Evolutionary conservation across 2,797 vertebrate species (phyloP), one percentile per base, ranked within the genome.

Genomic region (Hypotaenidia philippensis): DNA sequence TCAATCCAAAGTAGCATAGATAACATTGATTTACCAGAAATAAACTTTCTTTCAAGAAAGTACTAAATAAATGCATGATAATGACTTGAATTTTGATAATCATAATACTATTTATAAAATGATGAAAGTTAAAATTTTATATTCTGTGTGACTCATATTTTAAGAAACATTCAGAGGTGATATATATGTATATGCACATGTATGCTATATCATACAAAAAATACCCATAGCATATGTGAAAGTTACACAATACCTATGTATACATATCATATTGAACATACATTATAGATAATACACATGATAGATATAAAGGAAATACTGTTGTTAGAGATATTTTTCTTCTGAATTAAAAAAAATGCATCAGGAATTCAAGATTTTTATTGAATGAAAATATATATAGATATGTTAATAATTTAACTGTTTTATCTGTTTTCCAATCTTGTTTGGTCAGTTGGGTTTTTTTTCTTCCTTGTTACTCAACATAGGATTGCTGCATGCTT

Each of bases 381-480:
- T 74, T 52, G 17, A 79, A 31, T 23, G 1, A 53, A 82, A 74
- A 66, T 82, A 52, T 17, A 10, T 1, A 12, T 7, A 9, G n/a
- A n/a, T 0, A n/a, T 52, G 9, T 44, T 52, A 68, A 38, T 68
- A 10, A 17, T 18, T 2, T 36, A 34, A 29, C 12, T 64, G 3
- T 13, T 65, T 44, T 34, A 31, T 31, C 5, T 29, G 2, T 27
- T 89, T 94, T 68, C 13, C 14, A 52, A 2, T 21, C 8, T 60
- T 55, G 4, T 49, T 17, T 32, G 31, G 44, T 2, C 1, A 1
- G 25, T 4, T 2, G 31, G 32, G 2, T 1, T 1, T 27, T 4
- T 45, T 70, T 44, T 31, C 38, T 45, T 4, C 0, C 8, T 17
- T 12, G 36, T 53, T 72, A 26, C 5, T 57, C 3, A 16, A 21